These are phyloP conservation scores for Drymonia ruficornis DNA, from an alignment of 2,888 invertebrate species.

Conservation along the genomic window DNA sequence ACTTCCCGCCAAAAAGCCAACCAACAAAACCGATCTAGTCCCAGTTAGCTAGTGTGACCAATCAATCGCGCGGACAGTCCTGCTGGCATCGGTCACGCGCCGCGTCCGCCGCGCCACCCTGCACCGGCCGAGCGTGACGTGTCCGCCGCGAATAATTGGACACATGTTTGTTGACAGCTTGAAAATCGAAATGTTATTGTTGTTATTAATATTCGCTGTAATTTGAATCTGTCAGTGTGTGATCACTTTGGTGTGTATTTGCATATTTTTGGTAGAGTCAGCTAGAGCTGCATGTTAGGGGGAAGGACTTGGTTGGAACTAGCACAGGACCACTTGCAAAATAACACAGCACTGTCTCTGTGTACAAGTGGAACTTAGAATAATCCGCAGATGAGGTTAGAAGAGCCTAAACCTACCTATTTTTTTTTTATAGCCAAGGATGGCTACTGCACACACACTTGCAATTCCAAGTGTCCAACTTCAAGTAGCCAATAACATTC, in stretches of 20 bases:
- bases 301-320: not conserved
- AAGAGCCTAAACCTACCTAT: too few relatives aligned
- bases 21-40: too few relatives aligned
- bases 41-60: constrained; percentile 49
- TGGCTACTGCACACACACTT: too few relatives aligned
- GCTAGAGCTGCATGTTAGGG: not conserved
- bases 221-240: not conserved
- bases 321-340: too few relatives aligned
- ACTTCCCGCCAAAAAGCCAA: too few relatives aligned
- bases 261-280: too few relatives aligned
- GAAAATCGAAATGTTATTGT: not conserved
- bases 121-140: constrained; percentile 18
- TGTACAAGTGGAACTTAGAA: too few relatives aligned
- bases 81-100: constrained; percentile 44
- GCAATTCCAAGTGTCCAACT: too few relatives aligned
- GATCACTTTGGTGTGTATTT: not conserved
- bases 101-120: constrained; percentile 30
- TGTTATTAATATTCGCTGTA: not conserved
- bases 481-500: not conserved
- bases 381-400: too few relatives aligned
- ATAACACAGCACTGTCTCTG: too few relatives aligned
- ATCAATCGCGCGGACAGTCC: constrained; percentile 49
- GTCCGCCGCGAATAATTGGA: constrained; percentile 24
- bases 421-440: too few relatives aligned
- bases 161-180: constrained; percentile 34